Percentiles rank a stretch among this genome's conserved stretches.
Evolutionary conservation across 37 sponge, comb jelly and placozoan genomes (phyloP).

Genomic region (Crambe crambe): DNA sequence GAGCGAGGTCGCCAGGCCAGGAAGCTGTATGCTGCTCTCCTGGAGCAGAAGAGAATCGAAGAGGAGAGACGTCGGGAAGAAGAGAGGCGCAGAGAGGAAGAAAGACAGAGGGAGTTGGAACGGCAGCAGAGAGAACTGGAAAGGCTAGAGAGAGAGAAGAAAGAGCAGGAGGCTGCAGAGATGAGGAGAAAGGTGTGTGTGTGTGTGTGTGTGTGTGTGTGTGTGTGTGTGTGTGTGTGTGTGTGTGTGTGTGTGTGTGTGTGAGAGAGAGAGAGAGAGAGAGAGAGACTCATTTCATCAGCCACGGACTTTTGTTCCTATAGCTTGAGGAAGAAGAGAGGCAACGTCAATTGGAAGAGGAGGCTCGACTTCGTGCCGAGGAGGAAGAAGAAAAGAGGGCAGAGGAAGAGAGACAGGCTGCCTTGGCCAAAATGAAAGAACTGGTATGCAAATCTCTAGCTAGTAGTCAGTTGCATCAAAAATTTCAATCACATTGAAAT

Average conservation of each 20-base stretch:
- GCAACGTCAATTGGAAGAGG: constrained; percentile 44
- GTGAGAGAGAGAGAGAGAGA: too few relatives aligned
- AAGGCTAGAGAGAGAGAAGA: constrained; percentile 84
- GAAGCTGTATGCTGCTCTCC: constrained; percentile 63
- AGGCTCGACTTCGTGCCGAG: constrained; percentile 53
- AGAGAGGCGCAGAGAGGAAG: constrained; percentile 82
- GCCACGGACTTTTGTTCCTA: neutral
- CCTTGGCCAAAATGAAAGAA: constrained; percentile 43
- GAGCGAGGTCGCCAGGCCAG: constrained; percentile 79
- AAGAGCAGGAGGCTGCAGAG: constrained; percentile 78
- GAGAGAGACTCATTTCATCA: too few relatives aligned
- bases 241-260: constrained; percentile 17
- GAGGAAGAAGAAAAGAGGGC: constrained; percentile 20
- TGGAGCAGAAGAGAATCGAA: constrained; percentile 84
- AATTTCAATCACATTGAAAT: too few relatives aligned
- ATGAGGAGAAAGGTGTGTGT: constrained; percentile 72
- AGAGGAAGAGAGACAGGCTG: constrained; percentile 41
- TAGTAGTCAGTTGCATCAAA: too few relatives aligned
- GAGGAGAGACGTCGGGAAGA: constrained; percentile 88
- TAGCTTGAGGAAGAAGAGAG: constrained; percentile 80
- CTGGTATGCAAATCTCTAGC: constrained; percentile 18
- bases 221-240: constrained; percentile 18
- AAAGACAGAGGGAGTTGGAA: constrained; percentile 83
- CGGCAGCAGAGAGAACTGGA: constrained; percentile 78
- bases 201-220: neutral